Conservation (phyloP, 2,888 invertebrate species). For the Argynnis bischoffii region DNA sequence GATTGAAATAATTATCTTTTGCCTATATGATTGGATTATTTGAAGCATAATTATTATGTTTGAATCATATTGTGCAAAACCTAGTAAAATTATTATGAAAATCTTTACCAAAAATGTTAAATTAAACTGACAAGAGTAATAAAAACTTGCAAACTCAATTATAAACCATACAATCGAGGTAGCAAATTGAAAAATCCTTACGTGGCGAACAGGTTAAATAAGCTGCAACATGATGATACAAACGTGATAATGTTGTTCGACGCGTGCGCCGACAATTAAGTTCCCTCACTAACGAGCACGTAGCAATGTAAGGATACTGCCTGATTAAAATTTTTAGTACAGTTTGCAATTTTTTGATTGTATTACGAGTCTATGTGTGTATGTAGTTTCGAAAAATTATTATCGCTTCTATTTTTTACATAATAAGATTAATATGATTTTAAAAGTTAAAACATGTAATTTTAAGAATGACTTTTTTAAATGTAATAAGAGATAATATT, state of each 20-base stretch:
- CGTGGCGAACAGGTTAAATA: constrained; percentile 42
- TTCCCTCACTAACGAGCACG: constrained; percentile 48
- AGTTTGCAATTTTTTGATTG: constrained; percentile 5
- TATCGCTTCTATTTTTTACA: not conserved
- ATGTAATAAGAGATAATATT: too few species aligned
- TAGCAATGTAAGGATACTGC: constrained; percentile 25
- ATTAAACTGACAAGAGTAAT: constrained; percentile 5
- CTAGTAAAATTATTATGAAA: not conserved
- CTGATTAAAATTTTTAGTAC: constrained; percentile 20
- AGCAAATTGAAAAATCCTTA: constrained; percentile 43
- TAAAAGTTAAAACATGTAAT: too few species aligned
- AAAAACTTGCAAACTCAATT: constrained; percentile 26
- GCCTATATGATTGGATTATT: not conserved
- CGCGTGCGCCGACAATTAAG: constrained; percentile 46
- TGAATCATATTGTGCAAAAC: not conserved
- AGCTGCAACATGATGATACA: constrained; percentile 37
- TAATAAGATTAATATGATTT: too few species aligned
- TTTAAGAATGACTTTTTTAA: too few species aligned
- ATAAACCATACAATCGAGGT: constrained; percentile 22
- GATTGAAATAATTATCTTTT: constrained; percentile 20
- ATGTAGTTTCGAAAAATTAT: not conserved
- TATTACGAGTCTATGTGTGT: not conserved
- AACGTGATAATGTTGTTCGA: constrained; percentile 47
- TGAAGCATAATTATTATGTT: not conserved
- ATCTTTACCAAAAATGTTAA: not conserved